phyloP scores from a whole-genome alignment of 2,797 vertebrate species.

The Notamacropus eugenii region DNA sequence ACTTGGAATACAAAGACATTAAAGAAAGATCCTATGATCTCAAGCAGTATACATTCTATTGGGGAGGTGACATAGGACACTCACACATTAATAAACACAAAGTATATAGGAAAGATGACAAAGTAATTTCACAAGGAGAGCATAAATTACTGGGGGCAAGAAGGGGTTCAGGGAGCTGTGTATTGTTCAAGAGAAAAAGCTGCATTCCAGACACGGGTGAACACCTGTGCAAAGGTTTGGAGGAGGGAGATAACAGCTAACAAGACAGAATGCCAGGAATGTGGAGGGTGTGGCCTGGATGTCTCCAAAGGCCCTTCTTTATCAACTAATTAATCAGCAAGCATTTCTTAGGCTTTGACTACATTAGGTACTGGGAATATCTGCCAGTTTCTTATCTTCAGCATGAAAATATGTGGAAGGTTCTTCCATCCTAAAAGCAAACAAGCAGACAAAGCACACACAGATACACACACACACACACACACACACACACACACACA shows the following conservation, averaged over 20 bases:
- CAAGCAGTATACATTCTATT: background rate
- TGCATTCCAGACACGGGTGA: background rate
- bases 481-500: background rate
- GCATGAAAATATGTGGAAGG: background rate
- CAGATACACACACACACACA: background rate
- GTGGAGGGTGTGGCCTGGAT: background rate
- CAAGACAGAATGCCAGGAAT: background rate
- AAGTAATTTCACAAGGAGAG: background rate
- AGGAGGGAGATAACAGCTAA: background rate
- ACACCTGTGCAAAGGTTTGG: background rate
- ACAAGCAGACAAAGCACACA: background rate
- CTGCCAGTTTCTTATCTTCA: background rate
- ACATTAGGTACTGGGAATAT: background rate
- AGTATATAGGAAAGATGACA: background rate
- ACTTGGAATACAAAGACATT: background rate
- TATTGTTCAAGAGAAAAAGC: background rate
- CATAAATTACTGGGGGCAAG: background rate
- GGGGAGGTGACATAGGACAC: fast-evolving
- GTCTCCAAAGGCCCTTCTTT: background rate
- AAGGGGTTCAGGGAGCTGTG: background rate
- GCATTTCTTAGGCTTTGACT: background rate
- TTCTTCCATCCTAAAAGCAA: background rate
- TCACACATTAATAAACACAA: background rate
- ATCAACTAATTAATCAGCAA: background rate
- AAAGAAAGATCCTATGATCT: background rate